phyloP scores from a whole-genome alignment of 2,797 vertebrate genomes.

The Syndactyla subalaris region DNA sequence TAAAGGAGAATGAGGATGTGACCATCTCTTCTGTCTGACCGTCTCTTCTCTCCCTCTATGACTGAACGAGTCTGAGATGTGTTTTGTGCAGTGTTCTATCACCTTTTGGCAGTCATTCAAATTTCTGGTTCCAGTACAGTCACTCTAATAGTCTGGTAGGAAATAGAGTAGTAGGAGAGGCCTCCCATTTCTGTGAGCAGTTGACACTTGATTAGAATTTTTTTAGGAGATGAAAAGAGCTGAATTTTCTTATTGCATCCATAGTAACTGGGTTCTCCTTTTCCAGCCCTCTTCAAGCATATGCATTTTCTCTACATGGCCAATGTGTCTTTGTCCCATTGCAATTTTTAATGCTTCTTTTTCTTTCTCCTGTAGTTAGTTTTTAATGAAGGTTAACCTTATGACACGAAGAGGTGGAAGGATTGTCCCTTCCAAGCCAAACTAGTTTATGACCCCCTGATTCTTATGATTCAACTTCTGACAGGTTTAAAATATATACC shows the following conservation, averaged over 20 bases:
- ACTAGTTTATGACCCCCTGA: background rate
- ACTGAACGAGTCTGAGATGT: rapidly evolving
- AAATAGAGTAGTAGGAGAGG: background rate
- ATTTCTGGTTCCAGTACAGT: background rate
- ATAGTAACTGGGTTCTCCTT: background rate
- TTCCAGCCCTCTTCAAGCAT: background rate
- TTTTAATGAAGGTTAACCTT: background rate
- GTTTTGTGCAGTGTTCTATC: background rate
- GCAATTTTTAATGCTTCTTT: background rate
- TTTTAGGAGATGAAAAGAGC: background rate
- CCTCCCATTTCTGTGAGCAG: background rate
- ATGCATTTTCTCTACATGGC: background rate
- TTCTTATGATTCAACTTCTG: background rate
- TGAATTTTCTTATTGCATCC: background rate
- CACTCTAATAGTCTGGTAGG: background rate
- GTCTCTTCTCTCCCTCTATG: background rate
- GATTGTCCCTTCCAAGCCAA: background rate
- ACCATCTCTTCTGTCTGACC: background rate
- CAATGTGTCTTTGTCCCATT: background rate
- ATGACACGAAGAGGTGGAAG: background rate
- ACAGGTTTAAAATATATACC: background rate
- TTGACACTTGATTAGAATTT: background rate
- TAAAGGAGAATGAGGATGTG: background rate
- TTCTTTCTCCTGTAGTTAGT: background rate
- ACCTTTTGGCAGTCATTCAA: background rate